Evolutionary conservation across 2,888 invertebrate genomes (phyloP).

Genomic region (Exocentrus adspersus): DNA sequence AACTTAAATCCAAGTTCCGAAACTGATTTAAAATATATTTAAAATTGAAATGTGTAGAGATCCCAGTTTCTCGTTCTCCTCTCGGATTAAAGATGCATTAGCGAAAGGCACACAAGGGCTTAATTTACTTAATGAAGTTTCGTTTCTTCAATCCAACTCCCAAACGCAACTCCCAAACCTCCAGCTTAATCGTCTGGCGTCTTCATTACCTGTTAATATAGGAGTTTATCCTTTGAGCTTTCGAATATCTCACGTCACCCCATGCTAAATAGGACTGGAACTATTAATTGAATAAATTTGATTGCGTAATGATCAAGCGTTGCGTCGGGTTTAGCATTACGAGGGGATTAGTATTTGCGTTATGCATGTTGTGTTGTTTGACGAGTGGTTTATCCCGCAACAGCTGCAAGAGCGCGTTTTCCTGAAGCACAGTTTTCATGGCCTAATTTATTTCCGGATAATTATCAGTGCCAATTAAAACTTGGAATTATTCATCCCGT

Average conservation of each 20-base stretch:
- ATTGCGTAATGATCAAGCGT: conserved; percentile 5
- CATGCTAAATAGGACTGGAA: not conserved
- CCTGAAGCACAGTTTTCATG: no score
- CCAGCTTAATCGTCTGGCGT: conserved; percentile 35
- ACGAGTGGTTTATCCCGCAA: no score
- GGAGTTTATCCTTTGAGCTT: conserved; percentile 29
- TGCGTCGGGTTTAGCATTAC: not conserved
- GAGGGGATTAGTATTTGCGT: not conserved
- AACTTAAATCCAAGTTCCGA: not conserved
- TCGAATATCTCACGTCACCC: not conserved
- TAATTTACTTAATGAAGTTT: conserved; percentile 31
- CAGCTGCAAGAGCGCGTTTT: no score
- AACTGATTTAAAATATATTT: conserved; percentile 1
- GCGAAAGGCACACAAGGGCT: conserved; percentile 6
- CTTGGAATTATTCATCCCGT: no score
- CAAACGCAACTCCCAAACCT: conserved; percentile 34
- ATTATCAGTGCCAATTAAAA: no score
- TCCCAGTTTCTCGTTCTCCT: not conserved
- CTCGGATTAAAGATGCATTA: conserved; percentile 6
- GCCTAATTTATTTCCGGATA: no score
- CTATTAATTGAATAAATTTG: conserved; percentile 23
- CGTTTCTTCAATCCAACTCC: conserved; percentile 36
- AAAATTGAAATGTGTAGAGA: conserved; percentile 3
- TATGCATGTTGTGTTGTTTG: no score
- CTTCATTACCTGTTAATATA: conserved; percentile 41